Conservation (phyloP, 2,888 invertebrate genomes). For the Stomorhina lunata region DNA sequence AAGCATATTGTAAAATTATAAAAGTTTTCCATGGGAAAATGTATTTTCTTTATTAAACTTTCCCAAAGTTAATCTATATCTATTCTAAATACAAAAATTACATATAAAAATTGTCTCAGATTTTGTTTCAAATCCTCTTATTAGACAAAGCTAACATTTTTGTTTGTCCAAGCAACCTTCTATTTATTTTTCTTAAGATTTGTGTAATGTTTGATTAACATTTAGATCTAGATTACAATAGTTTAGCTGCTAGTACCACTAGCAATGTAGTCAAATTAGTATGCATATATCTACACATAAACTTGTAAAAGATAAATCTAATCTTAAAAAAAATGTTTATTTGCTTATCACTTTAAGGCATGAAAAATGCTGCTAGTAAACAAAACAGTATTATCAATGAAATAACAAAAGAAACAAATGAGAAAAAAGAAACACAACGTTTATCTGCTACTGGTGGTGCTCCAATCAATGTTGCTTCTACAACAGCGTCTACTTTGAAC, state of each 20-base stretch:
- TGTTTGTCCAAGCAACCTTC: not conserved
- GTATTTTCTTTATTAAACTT: no score
- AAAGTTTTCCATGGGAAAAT: no score
- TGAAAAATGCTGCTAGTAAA: constrained; percentile 71
- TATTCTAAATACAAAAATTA: no score
- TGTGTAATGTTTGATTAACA: constrained; percentile 4
- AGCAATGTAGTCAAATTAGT: not conserved
- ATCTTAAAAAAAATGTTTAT: not conserved
- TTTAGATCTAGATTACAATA: not conserved
- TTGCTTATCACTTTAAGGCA: constrained; percentile 60
- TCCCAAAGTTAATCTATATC: no score
- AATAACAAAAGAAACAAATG: constrained; percentile 19
- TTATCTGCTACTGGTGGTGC: not conserved
- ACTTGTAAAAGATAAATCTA: not conserved
- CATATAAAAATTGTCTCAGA: no score
- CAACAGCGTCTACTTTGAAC: constrained; percentile 6
- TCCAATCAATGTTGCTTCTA: not conserved
- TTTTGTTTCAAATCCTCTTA: no score
- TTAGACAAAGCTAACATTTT: no score
- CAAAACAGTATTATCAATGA: constrained; percentile 55
- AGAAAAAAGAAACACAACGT: constrained; percentile 15
- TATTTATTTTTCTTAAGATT: not conserved
- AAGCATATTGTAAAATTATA: no score
- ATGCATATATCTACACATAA: no score
- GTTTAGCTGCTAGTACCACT: not conserved